A percentile compares a stretch with the other conserved stretches of the same genome.
Evolutionary conservation across 2,888 invertebrate species (phyloP).

Genomic region (Griposia aprilina): DNA sequence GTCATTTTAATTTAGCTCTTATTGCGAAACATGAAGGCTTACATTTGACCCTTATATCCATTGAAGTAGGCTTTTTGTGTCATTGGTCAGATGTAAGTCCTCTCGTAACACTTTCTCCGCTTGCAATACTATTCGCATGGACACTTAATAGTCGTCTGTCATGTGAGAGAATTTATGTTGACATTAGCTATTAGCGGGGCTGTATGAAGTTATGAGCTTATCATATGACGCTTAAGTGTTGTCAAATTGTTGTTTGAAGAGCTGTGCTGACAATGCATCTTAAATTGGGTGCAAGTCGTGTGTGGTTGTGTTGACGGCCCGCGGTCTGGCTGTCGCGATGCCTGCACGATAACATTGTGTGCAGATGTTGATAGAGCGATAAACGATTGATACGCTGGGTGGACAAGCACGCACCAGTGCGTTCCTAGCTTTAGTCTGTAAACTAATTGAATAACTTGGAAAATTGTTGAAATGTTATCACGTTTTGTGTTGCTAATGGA

Average conservation of each 20-base stretch:
- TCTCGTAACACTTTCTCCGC: constrained; percentile 72
- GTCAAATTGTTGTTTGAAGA: constrained; percentile 61
- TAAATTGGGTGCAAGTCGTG: constrained; percentile 53
- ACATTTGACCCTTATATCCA: constrained; percentile 58
- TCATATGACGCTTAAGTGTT: constrained; percentile 41
- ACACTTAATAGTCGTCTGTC: constrained; percentile 62
- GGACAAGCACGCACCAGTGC: constrained; percentile 66
- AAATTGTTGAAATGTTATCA: constrained; percentile 29
- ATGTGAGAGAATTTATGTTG: constrained; percentile 62
- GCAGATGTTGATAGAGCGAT: constrained; percentile 75
- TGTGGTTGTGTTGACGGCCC: constrained; percentile 53
- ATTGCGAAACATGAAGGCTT: constrained; percentile 61
- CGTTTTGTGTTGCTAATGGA: constrained; percentile 11
- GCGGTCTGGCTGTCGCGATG: constrained; percentile 70
- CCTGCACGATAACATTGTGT: constrained; percentile 79
- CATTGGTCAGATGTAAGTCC: constrained; percentile 68
- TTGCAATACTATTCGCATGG: constrained; percentile 57
- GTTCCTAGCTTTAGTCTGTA: constrained; percentile 53
- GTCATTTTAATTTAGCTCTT: constrained; percentile 65
- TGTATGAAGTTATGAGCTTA: constrained; percentile 52
- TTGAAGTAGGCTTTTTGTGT: constrained; percentile 67
- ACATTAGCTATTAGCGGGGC: constrained; percentile 61
- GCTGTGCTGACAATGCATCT: constrained; percentile 60
- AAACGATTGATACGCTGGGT: constrained; percentile 71
- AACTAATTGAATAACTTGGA: constrained; percentile 47